These are phyloP conservation scores for Hylyphantes graminicola DNA, from an alignment of 1,140 invertebrate genomes.

Conservation along the genomic window DNA sequence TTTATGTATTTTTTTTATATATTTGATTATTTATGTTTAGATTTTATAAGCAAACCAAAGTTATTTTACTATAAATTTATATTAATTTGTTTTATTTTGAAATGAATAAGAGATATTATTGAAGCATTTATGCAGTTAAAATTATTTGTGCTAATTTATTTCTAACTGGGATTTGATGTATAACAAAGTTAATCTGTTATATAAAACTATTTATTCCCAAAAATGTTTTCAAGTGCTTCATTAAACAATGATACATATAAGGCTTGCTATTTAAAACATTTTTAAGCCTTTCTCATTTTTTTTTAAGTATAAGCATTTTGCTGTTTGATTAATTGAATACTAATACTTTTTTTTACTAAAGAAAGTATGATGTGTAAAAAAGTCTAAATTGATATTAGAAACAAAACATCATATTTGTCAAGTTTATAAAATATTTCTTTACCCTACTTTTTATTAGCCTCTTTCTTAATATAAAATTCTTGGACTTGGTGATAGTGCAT, in stretches of 20 bases:
- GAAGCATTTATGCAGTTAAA: not conserved
- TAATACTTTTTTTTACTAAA: no score
- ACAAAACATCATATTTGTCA: not conserved
- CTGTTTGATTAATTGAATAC: no score
- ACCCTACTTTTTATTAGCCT: no score
- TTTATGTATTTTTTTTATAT: not conserved
- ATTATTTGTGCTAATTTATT: not conserved
- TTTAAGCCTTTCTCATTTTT: no score
- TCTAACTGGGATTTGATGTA: not conserved
- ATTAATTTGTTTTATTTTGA: not conserved
- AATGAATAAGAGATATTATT: not conserved
- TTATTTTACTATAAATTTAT: not conserved
- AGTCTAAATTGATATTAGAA: not conserved
- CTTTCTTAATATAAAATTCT: no score
- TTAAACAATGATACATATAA: not conserved
- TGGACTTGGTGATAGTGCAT: no score
- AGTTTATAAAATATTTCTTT: no score
- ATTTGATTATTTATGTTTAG: not conserved
- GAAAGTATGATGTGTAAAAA: no score
- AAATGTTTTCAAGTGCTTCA: not conserved
- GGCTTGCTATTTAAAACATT: not conserved
- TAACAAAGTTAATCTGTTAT: not conserved
- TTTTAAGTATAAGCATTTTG: no score
- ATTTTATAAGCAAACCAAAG: not conserved
- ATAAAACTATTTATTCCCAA: not conserved